Evolutionary conservation across 2,113 vertebrate genomes (phyloP).

Genomic region (Butastur rufipennis): DNA sequence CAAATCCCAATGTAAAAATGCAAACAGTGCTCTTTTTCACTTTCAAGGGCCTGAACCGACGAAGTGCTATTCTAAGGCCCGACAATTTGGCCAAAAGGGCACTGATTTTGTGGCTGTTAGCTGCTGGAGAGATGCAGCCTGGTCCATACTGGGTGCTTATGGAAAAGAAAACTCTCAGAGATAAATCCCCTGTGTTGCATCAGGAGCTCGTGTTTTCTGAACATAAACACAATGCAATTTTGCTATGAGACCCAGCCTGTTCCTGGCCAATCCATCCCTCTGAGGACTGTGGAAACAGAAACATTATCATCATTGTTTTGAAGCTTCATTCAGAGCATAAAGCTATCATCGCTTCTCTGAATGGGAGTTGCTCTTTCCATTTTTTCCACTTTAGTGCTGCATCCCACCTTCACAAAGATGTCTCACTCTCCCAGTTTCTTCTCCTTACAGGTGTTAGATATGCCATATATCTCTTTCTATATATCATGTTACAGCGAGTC

Average conservation of each 20-base stretch:
- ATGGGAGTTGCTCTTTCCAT: neutral
- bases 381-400: neutral
- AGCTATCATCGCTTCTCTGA: neutral
- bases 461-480: constrained; percentile 2
- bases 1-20: neutral
- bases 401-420: constrained; percentile 33
- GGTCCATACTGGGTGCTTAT: neutral
- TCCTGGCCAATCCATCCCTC: neutral
- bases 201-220: neutral
- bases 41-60: neutral
- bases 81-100: neutral
- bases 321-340: neutral
- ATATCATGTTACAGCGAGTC: constrained; percentile 36
- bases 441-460: constrained; percentile 25
- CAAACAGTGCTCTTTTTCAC: neutral
- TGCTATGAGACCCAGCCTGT: neutral
- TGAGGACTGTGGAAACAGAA: neutral
- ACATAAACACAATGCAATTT: neutral
- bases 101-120: neutral
- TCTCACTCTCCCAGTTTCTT: constrained; percentile 27
- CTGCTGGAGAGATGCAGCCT: neutral
- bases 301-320: neutral
- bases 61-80: neutral
- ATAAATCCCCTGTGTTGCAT: neutral
- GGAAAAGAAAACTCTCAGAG: neutral